These are phyloP conservation scores for Oligia fasciuncula DNA, from an alignment of 2,888 invertebrate genomes.

Conservation along the genomic window DNA sequence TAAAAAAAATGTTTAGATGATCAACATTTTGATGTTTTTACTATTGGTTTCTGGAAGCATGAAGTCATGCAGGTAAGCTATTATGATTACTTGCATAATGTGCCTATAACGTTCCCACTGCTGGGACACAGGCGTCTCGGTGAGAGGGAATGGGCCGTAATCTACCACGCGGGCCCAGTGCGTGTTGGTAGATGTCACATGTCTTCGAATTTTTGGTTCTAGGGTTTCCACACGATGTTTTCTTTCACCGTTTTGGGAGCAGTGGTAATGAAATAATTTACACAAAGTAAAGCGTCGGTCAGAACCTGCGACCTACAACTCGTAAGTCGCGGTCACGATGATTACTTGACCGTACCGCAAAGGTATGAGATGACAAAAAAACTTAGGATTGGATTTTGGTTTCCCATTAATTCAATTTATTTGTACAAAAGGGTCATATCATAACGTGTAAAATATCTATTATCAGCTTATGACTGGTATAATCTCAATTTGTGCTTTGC, in stretches of 20 bases:
- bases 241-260: neutral
- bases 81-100: too few species aligned
- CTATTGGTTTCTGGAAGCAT: too few species aligned
- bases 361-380: neutral
- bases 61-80: too few species aligned
- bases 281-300: neutral
- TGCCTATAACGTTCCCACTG: too few species aligned
- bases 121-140: neutral
- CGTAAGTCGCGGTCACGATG: too few species aligned
- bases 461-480: neutral
- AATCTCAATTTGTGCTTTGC: neutral
- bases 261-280: neutral
- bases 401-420: neutral
- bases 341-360: too few species aligned
- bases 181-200: neutral
- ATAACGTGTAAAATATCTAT: neutral
- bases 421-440: neutral
- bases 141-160: neutral
- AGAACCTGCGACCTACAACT: neutral
- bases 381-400: neutral
- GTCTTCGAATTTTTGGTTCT: neutral
- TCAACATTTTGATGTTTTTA: neutral
- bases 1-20: neutral
- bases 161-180: neutral
- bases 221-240: neutral